Evolutionary conservation across 2,888 invertebrate genomes (phyloP), one percentile per base, ranked within the genome.

Genomic region (Megastigmus dorsalis): DNA sequence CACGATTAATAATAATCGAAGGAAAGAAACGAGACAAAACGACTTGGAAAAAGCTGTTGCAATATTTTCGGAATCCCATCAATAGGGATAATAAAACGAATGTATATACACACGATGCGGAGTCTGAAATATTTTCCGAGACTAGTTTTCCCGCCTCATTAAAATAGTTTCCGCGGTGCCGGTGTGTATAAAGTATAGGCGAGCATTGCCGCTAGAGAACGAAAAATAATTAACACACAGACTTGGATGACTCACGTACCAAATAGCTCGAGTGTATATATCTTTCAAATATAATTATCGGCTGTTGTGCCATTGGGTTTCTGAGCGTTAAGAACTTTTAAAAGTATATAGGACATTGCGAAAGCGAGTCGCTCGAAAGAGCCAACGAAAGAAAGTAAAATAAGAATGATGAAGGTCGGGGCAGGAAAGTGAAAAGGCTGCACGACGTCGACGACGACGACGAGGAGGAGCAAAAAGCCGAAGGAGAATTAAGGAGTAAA

Each of bases 371-470:
- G 57, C 36, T 3, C 18, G 3, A 55, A 43, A 26, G n/a, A n/a
- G n/a, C n/a, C n/a, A 28, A 18, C 33, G 48, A 55, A 33, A 55
- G 55, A 55, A 43, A 55, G 66, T 55, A 45, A 45, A 55, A 67
- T 67, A 55, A 67, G 55, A 67, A 26, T 18, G 20, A 9, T 43
- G 43, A 67, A 67, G 66, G 66, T 67, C 66, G 10, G n/a, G 13
- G 7, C 9, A 33, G n/a, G n/a, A n/a, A n/a, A 30, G 30, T 50
- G 10, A 13, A 50, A 50, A 50, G n/a, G n/a, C n/a, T n/a, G n/a
- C n/a, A n/a, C n/a, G n/a, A n/a, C n/a, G n/a, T n/a, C n/a, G n/a
- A n/a, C n/a, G n/a, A n/a, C n/a, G n/a, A n/a, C n/a, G n/a, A 20
- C 3, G 2, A 18, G 4, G 28, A 59, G 3, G 45, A n/a, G n/a